Evolutionary conservation across 2,113 vertebrate species (phyloP), one percentile per base, ranked within the genome.

Genomic region (Lepisosteus osseus): DNA sequence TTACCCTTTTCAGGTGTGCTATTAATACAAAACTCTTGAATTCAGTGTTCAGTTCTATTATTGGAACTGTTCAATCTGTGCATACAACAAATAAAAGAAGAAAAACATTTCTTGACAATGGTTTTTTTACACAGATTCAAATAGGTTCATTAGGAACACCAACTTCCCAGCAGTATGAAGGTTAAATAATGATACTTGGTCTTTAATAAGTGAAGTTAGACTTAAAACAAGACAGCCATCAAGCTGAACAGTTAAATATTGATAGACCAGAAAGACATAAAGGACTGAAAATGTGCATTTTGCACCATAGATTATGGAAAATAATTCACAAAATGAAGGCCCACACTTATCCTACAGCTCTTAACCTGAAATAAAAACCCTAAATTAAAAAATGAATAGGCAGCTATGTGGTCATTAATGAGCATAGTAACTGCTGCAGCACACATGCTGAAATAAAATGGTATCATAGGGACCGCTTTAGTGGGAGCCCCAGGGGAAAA

Each of bases 301-400:
- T 78, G 67, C 65, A 77, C 79, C 80, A 80, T 84, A 80, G 59
- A 80, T 75, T 69, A 55, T 74, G 29, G 47, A 75, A 76, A 75
- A 75, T 78, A 67, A 77, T 79, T 71, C 69, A 68, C 61, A 77
- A 76, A 79, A 84, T 74, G 73, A 45, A 67, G 63, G 54, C 9
- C n/a, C 45, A 68, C 73, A 74, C 74, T 61, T 70, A 80, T 77
- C 76, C 73, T 47, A 63, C 61, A 80, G 81, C 77, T 82, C 80
- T 77, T 85, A 79, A 87, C 79, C 80, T 73, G 78, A 80, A 80
- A 82, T 80, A 76, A 78, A 74, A 73, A 75, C 75, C 6, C 66
- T 76, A 47, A 51, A 74, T 76, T 87, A 68, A 75, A 76, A 79
- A 77, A 82, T 81, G 73, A 80, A 64, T 73, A 81, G 65, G 65